These are phyloP conservation scores for Dasypus novemcinctus DNA, from an alignment of 2,113 vertebrate species.

Conservation along the genomic window DNA sequence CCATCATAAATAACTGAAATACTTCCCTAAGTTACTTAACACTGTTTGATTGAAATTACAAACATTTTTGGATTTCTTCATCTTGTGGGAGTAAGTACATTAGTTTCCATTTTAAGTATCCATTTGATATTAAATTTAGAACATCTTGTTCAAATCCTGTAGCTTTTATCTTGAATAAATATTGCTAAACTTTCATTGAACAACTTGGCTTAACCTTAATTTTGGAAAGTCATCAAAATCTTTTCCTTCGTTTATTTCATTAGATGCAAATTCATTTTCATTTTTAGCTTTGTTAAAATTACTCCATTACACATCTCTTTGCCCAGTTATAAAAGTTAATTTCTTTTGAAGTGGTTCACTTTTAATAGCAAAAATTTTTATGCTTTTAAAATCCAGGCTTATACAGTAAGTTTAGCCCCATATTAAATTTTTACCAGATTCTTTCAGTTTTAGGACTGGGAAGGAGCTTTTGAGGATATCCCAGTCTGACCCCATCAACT, in stretches of 20 bases:
- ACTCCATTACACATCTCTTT: constrained; percentile 5
- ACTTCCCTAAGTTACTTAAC: constrained; percentile 4
- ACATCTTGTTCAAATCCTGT: constrained; percentile 50
- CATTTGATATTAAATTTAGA: constrained; percentile 70
- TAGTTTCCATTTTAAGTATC: constrained; percentile 58
- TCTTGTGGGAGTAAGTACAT: constrained; percentile 22
- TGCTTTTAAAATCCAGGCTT: background rate
- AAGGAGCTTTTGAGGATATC: background rate
- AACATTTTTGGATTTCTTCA: constrained; percentile 27
- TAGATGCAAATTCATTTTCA: constrained; percentile 28
- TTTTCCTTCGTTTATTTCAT: constrained; percentile 36
- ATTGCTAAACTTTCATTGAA: constrained; percentile 61
- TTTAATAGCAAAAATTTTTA: background rate
- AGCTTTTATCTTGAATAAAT: constrained; percentile 67
- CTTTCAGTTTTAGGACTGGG: background rate
- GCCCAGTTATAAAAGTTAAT: background rate
- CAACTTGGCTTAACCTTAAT: constrained; percentile 51
- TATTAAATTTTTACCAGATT: background rate
- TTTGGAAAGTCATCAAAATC: constrained; percentile 51
- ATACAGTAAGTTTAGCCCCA: background rate
- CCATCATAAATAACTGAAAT: constrained; percentile 37
- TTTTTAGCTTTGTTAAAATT: constrained; percentile 25
- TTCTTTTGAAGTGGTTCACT: background rate
- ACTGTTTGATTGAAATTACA: constrained; percentile 32
- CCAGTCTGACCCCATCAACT: background rate